These are phyloP conservation scores for Calliphora vomitoria DNA, from an alignment of 2,888 invertebrate species.

Conservation along the genomic window DNA sequence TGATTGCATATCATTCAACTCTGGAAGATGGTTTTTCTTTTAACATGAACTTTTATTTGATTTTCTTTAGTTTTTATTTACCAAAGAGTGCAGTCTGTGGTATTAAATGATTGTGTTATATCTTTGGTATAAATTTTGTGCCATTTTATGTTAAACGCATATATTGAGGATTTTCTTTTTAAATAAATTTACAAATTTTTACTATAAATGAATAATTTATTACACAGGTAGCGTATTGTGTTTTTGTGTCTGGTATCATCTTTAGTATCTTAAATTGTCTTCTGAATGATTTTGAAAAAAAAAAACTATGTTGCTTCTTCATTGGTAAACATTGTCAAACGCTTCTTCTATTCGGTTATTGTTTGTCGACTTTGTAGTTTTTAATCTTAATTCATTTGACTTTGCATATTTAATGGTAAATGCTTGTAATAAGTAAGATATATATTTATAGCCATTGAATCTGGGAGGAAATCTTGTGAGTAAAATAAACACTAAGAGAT, in stretches of 20 bases:
- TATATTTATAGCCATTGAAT: not conserved
- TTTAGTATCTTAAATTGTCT: conserved; percentile 45
- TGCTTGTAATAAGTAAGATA: conserved; percentile 30
- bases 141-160: not conserved
- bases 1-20: conserved; percentile 68
- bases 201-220: conserved; percentile 67
- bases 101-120: conserved; percentile 17
- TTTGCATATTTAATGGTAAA: conserved; percentile 51
- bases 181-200: conserved; percentile 52
- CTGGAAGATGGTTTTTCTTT: conserved; percentile 29
- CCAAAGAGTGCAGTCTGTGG: not conserved
- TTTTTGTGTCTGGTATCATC: conserved; percentile 32
- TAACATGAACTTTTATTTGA: conserved; percentile 7
- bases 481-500: not conserved
- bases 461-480: not conserved
- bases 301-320: not conserved
- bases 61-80: conserved; percentile 25
- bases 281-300: not conserved
- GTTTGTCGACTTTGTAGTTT: not conserved
- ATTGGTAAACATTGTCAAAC: conserved; percentile 33
- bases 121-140: conserved; percentile 25
- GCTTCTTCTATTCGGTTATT: conserved; percentile 36
- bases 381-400: conserved; percentile 53
- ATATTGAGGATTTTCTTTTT: conserved; percentile 30
- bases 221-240: conserved; percentile 52